These are phyloP conservation scores for Campoletis raptor DNA, from an alignment of 2,888 invertebrate species.

Conservation along the genomic window DNA sequence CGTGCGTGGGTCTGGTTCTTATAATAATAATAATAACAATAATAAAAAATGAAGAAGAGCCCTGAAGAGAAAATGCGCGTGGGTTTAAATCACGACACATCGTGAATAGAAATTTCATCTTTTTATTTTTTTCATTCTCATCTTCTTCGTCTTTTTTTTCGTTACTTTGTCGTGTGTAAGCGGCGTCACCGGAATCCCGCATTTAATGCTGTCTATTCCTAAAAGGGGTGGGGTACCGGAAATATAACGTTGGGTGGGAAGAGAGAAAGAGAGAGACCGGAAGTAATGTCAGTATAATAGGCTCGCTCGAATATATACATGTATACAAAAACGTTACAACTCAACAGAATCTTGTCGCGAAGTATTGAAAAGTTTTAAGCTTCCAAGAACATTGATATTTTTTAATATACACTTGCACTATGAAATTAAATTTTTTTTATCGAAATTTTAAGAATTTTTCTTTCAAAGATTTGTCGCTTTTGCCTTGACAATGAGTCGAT, in stretches of 20 bases:
- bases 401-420: not conserved
- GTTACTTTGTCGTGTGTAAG: slow-evolving; percentile 39
- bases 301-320: slow-evolving; percentile 74
- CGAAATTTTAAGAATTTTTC: not conserved
- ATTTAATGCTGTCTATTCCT: slow-evolving; percentile 71
- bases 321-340: slow-evolving; percentile 49
- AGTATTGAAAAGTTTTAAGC: not conserved
- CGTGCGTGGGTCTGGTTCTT: slow-evolving; percentile 20
- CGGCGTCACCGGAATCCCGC: slow-evolving; percentile 73
- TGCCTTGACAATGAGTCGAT: not conserved
- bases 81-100: slow-evolving; percentile 39
- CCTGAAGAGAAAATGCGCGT: slow-evolving; percentile 20
- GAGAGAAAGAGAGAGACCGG: slow-evolving; percentile 77
- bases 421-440: not conserved
- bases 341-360: not conserved
- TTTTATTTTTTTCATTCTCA: slow-evolving; percentile 17
- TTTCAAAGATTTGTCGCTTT: not conserved
- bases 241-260: slow-evolving; percentile 70
- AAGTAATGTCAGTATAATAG: slow-evolving; percentile 81
- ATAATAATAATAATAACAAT: not conserved
- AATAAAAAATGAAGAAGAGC: not conserved
- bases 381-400: not conserved
- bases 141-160: slow-evolving; percentile 18
- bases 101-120: slow-evolving; percentile 47
- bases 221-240: slow-evolving; percentile 73